Percentiles rank a stretch among this genome's conserved stretches.
phyloP scores from a whole-genome alignment of 2,888 invertebrate species.

The Drosophila subsilvestris region DNA sequence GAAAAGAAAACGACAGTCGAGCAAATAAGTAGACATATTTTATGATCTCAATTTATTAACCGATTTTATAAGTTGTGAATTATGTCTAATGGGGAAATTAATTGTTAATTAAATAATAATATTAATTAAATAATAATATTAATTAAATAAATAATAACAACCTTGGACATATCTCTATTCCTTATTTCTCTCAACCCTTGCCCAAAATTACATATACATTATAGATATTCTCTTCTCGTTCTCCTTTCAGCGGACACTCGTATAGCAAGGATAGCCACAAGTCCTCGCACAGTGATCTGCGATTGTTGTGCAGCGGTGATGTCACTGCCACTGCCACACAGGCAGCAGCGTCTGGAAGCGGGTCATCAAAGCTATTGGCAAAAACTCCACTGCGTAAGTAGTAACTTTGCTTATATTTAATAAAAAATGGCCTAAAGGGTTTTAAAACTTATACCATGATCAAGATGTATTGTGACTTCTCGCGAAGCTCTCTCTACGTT shows the following conservation, averaged over 20 bases:
- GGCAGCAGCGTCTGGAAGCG: constrained; percentile 47
- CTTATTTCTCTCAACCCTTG: neutral
- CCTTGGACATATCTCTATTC: no score
- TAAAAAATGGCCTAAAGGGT: no score
- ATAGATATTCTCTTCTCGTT: constrained; percentile 26
- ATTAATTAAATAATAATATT: constrained; percentile 32
- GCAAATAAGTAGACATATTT: neutral
- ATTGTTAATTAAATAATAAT: constrained; percentile 25
- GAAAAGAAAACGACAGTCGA: neutral
- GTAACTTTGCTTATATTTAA: neutral
- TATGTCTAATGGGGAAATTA: constrained; percentile 1
- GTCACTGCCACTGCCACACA: constrained; percentile 19
- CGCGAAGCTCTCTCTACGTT: no score
- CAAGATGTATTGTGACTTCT: no score
- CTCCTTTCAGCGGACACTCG: constrained; percentile 81
- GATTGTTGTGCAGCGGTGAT: constrained; percentile 83
- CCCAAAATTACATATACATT: neutral
- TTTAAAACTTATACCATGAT: no score
- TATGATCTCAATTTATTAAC: constrained; percentile 10
- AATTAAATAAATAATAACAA: constrained; percentile 25
- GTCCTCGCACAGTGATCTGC: constrained; percentile 90
- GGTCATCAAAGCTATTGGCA: constrained; percentile 83
- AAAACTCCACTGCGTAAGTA: constrained; percentile 85
- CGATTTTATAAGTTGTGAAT: constrained; percentile 26
- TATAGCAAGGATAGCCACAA: constrained; percentile 87